Evolutionary conservation across 2,888 invertebrate genomes (phyloP).

Genomic region (Steromphala cineraria): DNA sequence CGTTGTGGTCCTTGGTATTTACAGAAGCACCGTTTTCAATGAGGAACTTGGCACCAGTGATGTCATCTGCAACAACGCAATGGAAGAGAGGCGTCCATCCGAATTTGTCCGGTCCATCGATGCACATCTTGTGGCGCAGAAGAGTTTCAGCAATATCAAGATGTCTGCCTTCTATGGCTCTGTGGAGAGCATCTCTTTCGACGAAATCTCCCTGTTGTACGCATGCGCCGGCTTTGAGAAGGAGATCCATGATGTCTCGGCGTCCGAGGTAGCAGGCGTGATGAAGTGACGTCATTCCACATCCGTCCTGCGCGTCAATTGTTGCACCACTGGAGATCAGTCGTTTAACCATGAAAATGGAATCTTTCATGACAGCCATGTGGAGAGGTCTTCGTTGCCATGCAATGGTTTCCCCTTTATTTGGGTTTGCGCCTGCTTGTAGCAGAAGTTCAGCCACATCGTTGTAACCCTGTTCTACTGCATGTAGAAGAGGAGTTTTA

Average conservation of each 20-base stretch:
- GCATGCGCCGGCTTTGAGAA: background rate
- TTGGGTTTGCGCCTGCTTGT: conserved; percentile 46
- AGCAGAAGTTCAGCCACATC: conserved; percentile 49
- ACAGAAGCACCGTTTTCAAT: conserved; percentile 23
- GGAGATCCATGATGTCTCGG: background rate
- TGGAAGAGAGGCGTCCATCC: conserved; percentile 50
- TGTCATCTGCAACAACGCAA: conserved; percentile 15
- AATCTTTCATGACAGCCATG: conserved; percentile 20
- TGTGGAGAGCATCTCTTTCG: conserved; percentile 14
- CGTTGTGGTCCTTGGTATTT: conserved; percentile 23
- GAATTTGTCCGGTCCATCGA: conserved; percentile 51
- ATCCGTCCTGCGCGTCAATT: conserved; percentile 10
- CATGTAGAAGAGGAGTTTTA: conserved; percentile 48
- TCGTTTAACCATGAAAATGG: background rate
- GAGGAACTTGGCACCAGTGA: conserved; percentile 21
- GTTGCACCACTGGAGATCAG: background rate
- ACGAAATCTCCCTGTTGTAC: background rate
- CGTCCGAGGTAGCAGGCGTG: conserved; percentile 21
- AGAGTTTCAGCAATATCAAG: conserved; percentile 37
- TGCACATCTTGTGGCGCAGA: conserved; percentile 36
- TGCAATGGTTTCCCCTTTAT: conserved; percentile 34
- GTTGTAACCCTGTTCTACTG: conserved; percentile 39
- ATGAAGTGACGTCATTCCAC: conserved; percentile 23
- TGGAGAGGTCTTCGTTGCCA: conserved; percentile 51
- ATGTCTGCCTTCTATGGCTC: conserved; percentile 49